phyloP scores from a whole-genome alignment of 2,797 vertebrate species.

The Arrhamphus sclerolepis region DNA sequence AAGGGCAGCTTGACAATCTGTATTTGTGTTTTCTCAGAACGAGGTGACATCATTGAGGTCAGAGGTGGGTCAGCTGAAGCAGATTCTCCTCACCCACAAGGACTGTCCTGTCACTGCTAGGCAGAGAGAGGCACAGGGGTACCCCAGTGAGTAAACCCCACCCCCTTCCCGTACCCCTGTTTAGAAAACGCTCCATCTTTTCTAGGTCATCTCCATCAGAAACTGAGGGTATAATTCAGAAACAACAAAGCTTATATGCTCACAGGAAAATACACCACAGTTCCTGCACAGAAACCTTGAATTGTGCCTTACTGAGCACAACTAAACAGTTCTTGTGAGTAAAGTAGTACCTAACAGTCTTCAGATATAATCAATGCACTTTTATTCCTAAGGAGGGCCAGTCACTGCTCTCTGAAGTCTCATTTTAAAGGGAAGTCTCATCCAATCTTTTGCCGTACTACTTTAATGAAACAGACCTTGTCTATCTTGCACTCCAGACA shows the following conservation, averaged over 20 bases:
- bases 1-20: conserved; percentile 24
- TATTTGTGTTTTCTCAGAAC: conserved; percentile 82
- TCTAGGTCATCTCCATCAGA: conserved; percentile 47
- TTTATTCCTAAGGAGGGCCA: conserved; percentile 50
- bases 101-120: conserved; percentile 97
- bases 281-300: conserved; percentile 31
- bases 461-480: conserved; percentile 32
- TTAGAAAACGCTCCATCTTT: conserved; percentile 43
- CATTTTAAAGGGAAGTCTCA: conserved; percentile 33
- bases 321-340: conserved; percentile 20
- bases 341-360: conserved; percentile 24
- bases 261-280: conserved; percentile 9
- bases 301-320: conserved; percentile 20
- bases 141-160: conserved; percentile 90
- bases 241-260: conserved; percentile 18
- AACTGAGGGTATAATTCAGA: conserved; percentile 36
- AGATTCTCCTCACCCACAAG: conserved; percentile 97
- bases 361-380: conserved; percentile 55
- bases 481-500: conserved; percentile 54
- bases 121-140: conserved; percentile 95
- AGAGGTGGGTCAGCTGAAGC: conserved; percentile 98
- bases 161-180: conserved; percentile 20
- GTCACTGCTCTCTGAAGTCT: conserved; percentile 55
- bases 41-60: conserved; percentile 98
- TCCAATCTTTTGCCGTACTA: conserved; percentile 19